Conservation (phyloP, 2,797 vertebrate species). For the Sciurus vulgaris region DNA sequence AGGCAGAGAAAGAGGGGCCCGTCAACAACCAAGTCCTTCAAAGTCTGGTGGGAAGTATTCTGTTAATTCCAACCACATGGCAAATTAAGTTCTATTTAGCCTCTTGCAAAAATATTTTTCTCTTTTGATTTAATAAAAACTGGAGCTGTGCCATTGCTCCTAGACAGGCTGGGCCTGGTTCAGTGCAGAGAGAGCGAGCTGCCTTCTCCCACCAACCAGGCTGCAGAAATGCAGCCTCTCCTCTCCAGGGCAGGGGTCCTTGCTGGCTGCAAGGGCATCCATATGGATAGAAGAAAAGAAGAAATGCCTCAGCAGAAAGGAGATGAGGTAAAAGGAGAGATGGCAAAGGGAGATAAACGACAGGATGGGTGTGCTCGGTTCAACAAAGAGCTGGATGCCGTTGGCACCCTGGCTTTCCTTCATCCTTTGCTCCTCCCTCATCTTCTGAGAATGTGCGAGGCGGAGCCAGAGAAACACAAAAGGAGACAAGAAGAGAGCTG, state of each 20-base stretch:
- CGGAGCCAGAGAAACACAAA: background rate
- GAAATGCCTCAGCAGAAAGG: background rate
- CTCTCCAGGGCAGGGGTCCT: background rate
- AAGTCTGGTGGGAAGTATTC: conserved; percentile 59
- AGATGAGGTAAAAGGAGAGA: background rate
- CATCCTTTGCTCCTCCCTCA: no score
- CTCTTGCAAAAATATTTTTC: conserved; percentile 75
- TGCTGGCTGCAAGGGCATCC: background rate
- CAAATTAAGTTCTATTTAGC: conserved; percentile 79
- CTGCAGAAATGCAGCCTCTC: background rate
- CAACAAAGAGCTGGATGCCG: background rate
- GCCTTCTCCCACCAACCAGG: background rate
- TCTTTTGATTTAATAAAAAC: conserved; percentile 78
- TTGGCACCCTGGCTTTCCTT: rapidly evolving
- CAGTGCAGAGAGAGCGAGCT: conserved; percentile 13
- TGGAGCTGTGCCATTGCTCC: conserved; percentile 74
- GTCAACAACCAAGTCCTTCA: conserved; percentile 64
- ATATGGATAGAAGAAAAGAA: background rate
- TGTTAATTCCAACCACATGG: conserved; percentile 75
- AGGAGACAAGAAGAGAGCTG: background rate
- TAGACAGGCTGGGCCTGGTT: conserved; percentile 37
- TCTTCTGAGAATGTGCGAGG: background rate
- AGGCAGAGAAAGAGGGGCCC: background rate
- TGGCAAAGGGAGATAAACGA: background rate
- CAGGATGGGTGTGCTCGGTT: background rate